Base-by-base conservation (phyloP, 1,140 invertebrate genomes). In the Aphelinus atriplicis region DNA sequence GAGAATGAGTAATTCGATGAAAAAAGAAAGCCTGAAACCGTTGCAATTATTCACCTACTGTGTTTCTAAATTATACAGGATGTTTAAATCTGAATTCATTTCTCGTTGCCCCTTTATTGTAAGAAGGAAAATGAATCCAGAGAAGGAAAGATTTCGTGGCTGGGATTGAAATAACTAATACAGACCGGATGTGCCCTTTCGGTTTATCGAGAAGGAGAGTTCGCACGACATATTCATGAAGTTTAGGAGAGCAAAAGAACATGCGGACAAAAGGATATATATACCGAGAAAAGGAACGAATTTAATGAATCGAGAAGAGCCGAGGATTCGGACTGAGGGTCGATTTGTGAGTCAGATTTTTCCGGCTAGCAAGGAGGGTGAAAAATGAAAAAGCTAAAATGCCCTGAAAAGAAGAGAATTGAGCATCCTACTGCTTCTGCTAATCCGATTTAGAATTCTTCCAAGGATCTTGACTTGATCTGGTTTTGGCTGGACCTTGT, bases 301-400 rank as follows among this genome's bases (percentile, higher is more conserved):
- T 81, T 81, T 79, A 81, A 84, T 82, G 83, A 84, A 83, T 81
- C 79, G 78, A 71, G 58, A 79, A 80, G 79, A 81, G 72, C 55
- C 48, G 45, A 26, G 26, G 26, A 26, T 26, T 26, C 26, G 26
- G 74, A 64, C 58, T 61, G 58, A 81, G 77, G 73, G 66, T 76
- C 73, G 76, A 83, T 83, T 84, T 84, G 82, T 82, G 79, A 84
- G 83, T 79, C 82, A 84, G 83, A 84, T 84, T 78, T 51, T 64
- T 66, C 51, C 74, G 48, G 26, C 26, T 26, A 26, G 26, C 26
- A 26, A 26, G 26, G 26, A 1, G 70, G 76, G 74, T 73, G 75
- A 80, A 82, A 83, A 83, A 83, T 82, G 77, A 80, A 81, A 63
- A 82, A 80, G 77, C 43, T 55, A 10, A 26, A 26, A 26, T 26